phyloP scores from a whole-genome alignment of 2,113 vertebrate species.

The Beaufortia kweichowensis region DNA sequence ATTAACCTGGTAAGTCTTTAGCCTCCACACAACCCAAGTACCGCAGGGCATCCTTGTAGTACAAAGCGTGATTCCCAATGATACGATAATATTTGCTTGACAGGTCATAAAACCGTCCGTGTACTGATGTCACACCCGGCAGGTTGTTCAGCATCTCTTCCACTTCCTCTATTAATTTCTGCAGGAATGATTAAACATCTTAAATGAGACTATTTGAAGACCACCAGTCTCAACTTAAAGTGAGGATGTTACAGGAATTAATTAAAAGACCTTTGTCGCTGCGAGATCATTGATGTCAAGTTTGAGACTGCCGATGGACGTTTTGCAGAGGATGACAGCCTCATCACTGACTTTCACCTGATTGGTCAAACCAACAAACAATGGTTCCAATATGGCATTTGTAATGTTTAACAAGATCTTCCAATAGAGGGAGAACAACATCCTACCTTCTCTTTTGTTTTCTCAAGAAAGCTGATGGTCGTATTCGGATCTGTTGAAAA shows the following conservation, averaged over 20 bases:
- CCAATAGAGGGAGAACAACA: not conserved
- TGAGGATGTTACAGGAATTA: no score
- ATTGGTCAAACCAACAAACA: not conserved
- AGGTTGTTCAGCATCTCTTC: slow-evolving; percentile 90
- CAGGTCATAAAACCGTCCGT: slow-evolving; percentile 95
- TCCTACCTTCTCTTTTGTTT: slow-evolving; percentile 92
- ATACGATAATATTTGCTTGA: slow-evolving; percentile 98
- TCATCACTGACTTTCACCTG: slow-evolving; percentile 96
- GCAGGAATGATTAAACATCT: not conserved
- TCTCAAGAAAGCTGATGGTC: slow-evolving; percentile 93
- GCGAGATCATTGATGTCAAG: slow-evolving; percentile 92
- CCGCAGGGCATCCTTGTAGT: slow-evolving; percentile 93
- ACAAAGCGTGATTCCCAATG: slow-evolving; percentile 89
- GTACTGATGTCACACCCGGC: slow-evolving; percentile 90
- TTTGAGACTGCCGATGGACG: slow-evolving; percentile 90
- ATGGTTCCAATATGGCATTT: not conserved
- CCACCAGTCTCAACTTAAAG: not conserved
- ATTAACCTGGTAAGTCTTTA: slow-evolving; percentile 86
- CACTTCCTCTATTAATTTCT: slow-evolving; percentile 94
- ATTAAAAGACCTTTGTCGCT: slow-evolving; percentile 91
- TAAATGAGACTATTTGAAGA: not conserved
- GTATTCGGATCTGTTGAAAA: slow-evolving; percentile 82
- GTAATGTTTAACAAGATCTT: not conserved
- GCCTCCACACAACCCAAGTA: slow-evolving; percentile 94
- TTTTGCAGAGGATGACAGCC: slow-evolving; percentile 93